Base-by-base conservation (phyloP, 2,113 vertebrate species). In the Corythoichthys haematopterus region DNA sequence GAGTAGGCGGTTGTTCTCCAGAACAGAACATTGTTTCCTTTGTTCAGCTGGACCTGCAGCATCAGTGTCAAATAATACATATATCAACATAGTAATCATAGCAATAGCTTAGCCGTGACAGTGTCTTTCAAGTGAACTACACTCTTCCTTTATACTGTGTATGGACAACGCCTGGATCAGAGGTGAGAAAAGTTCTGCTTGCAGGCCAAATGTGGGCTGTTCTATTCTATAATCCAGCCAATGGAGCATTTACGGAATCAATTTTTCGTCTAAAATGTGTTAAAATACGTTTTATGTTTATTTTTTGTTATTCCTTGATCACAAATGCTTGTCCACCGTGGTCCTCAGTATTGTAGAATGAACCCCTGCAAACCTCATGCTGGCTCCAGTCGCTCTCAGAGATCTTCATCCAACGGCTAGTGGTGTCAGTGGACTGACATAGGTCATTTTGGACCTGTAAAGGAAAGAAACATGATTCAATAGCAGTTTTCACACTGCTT, bases 391-490 rank as follows among this genome's bases (percentile, higher is more conserved):
- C 91, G 63, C 79, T 93, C 58, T 94, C 93, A 0, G 95, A 94
- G 11, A 85, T 91, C 75, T 79, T 92, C 93, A 98, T 95, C 94
- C 93, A 96, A 28, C 93, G 89, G 35, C 87, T 92, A 33, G 93
- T 88, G 16, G 94, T 91, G 56, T 91, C 92, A 0, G 82, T 94
- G 43, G 94, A 92, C 84, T 98, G 95, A 79, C 97, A 99, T 89
- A 98, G 95, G 80, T 99, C 96, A 0, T 98, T 99, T 86, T 99
- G 96, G 73, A 98, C 91, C 96, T 98, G 64, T 0, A 64, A 8
- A 2, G 46, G 4, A 8, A 3, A 1, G 4, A 50, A 62, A 52
- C 14, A 6, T 6, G 2, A 40, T 28, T 63, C n/a, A 46, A 14
- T 14, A 15, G 33, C 14, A 3, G n/a, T 4, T 45, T 45, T 3